Evolutionary conservation across 2,113 vertebrate species (phyloP).

Genomic region (Takifugu bimaculatus): DNA sequence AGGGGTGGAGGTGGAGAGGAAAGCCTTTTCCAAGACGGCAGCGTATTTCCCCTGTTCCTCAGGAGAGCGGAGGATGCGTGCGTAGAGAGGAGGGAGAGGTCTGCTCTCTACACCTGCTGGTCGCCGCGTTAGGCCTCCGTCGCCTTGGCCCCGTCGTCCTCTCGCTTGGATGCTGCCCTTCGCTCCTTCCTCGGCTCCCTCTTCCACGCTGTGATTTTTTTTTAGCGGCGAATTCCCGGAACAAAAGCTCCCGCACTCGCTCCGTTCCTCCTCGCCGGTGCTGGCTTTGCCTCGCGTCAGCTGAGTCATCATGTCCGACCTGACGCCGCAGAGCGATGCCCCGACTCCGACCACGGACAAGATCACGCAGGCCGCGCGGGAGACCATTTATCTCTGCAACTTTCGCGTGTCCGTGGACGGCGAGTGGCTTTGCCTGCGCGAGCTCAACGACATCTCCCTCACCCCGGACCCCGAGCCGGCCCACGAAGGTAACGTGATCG

Average conservation of each 20-base stretch:
- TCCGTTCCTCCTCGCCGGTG: slow-evolving; percentile 41
- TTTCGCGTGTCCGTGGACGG: slow-evolving; percentile 98
- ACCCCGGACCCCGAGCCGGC: slow-evolving; percentile 97
- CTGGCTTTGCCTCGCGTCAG: slow-evolving; percentile 77
- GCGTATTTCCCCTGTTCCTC: slow-evolving; percentile 40
- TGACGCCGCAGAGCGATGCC: slow-evolving; percentile 95
- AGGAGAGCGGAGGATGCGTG: slow-evolving; percentile 53
- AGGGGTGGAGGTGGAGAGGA: slow-evolving; percentile 28
- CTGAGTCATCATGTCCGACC: slow-evolving; percentile 99
- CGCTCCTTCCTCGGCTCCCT: slow-evolving; percentile 12
- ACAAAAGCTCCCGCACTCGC: slow-evolving; percentile 40
- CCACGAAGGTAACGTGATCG: slow-evolving; percentile 87
- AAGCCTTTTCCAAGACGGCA: slow-evolving; percentile 46
- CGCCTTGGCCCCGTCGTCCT: slow-evolving; percentile 27
- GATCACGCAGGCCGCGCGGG: slow-evolving; percentile 98
- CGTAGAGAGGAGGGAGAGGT: slow-evolving; percentile 56
- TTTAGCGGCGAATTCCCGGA: slow-evolving; percentile 28
- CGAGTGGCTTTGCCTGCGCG: slow-evolving; percentile 97
- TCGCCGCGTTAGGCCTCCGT: slow-evolving; percentile 42
- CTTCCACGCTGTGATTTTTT: slow-evolving; percentile 2
- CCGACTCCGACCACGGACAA: slow-evolving; percentile 99
- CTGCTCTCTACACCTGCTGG: slow-evolving; percentile 46
- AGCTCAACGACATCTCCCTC: slow-evolving; percentile 98
- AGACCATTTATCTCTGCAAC: slow-evolving; percentile 99
- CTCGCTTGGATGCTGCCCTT: slow-evolving; percentile 41